Conservation (phyloP, 2,797 vertebrate genomes). For the Ptychadena robeensis region DNA sequence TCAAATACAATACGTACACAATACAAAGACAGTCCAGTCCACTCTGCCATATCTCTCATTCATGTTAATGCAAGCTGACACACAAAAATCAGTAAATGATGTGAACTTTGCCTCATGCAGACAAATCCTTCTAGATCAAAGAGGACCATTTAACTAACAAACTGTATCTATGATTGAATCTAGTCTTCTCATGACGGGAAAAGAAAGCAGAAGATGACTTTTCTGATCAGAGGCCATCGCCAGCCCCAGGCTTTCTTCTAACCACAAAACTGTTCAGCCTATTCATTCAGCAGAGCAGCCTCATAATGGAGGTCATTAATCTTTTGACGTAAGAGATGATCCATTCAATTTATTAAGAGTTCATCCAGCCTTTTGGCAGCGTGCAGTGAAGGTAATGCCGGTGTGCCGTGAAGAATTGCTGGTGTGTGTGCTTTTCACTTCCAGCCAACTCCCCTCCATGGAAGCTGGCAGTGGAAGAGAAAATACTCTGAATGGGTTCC, state of each 20-base stretch:
- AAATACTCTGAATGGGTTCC: conserved; percentile 31
- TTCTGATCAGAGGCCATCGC: conserved; percentile 41
- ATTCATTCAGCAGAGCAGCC: conserved; percentile 15
- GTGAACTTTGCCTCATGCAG: neutral
- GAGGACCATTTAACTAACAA: neutral
- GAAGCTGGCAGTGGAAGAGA: conserved; percentile 13
- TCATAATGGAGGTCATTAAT: conserved; percentile 51
- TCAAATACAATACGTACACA: too few relatives aligned
- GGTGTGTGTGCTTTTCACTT: conserved; percentile 6
- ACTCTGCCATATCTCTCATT: neutral
- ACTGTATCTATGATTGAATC: conserved; percentile 40
- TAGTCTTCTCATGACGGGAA: conserved; percentile 14
- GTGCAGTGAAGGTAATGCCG: conserved; percentile 4
- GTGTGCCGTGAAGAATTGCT: conserved; percentile 4
- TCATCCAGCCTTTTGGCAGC: conserved; percentile 27
- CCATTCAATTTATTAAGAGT: conserved; percentile 46
- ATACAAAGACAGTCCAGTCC: too few relatives aligned
- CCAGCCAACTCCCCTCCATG: conserved; percentile 24
- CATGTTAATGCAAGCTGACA: neutral
- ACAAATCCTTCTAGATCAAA: conserved; percentile 4
- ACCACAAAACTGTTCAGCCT: conserved; percentile 21
- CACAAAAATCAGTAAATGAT: neutral
- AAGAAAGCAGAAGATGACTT: conserved; percentile 9
- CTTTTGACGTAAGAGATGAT: conserved; percentile 44
- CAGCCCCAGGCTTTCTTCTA: conserved; percentile 23